Percentiles rank a stretch among this genome's conserved stretches.
These are phyloP conservation scores for Chymomyza fuscimana DNA, from an alignment of 2,888 invertebrate genomes.

Conservation along the genomic window DNA sequence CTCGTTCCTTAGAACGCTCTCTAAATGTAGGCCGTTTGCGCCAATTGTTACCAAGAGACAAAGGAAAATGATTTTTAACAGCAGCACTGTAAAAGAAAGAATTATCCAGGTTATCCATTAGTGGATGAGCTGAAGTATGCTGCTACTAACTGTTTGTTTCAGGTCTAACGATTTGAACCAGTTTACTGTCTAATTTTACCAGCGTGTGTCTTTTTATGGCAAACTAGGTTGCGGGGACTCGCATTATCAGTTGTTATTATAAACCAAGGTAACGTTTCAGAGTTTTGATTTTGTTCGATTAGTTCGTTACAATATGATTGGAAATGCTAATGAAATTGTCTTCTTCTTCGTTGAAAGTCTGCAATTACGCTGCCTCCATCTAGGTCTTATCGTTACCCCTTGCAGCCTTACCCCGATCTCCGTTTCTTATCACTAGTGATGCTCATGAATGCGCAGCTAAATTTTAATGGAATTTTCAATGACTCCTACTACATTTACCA, in stretches of 20 bases:
- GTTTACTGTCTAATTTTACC: conserved; percentile 20
- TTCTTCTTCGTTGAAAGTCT: conserved; percentile 8
- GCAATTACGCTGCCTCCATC: background rate
- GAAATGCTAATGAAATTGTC: conserved; percentile 57
- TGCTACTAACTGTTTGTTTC: conserved; percentile 20
- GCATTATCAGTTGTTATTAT: background rate
- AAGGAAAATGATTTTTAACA: background rate
- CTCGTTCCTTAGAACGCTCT: background rate
- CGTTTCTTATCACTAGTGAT: background rate
- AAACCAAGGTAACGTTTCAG: background rate
- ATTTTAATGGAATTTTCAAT: background rate
- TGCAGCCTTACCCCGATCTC: background rate
- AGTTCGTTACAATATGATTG: conserved; percentile 29
- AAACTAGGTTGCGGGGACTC: background rate
- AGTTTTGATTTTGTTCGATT: conserved; percentile 16
- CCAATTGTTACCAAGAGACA: background rate
- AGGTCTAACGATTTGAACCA: conserved; percentile 6
- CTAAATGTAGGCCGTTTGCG: background rate
- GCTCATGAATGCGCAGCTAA: background rate
- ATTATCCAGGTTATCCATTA: background rate
- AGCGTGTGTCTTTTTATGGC: background rate
- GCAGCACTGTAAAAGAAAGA: conserved; percentile 11
- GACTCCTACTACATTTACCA: background rate
- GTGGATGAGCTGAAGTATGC: background rate
- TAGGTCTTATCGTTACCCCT: background rate